Evolutionary conservation across 2,113 vertebrate genomes (phyloP), one percentile per base, ranked within the genome.

Genomic region (Coptodon rendalli): DNA sequence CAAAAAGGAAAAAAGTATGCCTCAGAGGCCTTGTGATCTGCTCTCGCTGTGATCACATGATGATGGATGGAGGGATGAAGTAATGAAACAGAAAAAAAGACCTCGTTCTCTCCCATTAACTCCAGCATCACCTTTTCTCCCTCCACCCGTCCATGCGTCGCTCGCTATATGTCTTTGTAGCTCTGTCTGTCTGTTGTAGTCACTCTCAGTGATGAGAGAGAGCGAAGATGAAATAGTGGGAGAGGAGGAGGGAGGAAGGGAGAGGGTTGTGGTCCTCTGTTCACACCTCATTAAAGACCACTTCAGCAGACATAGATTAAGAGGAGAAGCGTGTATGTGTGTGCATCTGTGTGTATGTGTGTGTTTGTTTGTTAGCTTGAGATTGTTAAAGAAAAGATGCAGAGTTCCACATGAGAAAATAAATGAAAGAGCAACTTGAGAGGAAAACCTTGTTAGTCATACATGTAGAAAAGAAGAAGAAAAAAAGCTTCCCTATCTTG

Each of bases 281-380:
- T 94, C 93, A 95, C 89, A 94, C 92, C 93, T 95, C 94, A 95
- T 95, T 96, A 95, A 94, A 93, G 93, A 88, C 86, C 92, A 93
- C 92, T 95, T 92, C 92, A 88, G 80, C 92, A 94, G 83, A 94
- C 87, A 91, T 86, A 94, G 91, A 94, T 96, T 94, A 94, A 92
- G 88, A 85, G 84, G 82, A 86, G 79, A 40, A 43, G 83, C 8
- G 19, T 63, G 73, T n/a, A 57, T 81, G 59, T 57, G 81, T 79
- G 54, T 63, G 85, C 31, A 43, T 85, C 43, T 76, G 63, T 8
- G 50, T 66, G 56, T 27, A 54, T 71, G 56, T 61, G 83, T 57
- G 53, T 57, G 87, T 24, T 83, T 82, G 61, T 82, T 6, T 84
- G 80, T 71, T 82, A 78, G 54, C 24, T 43, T 3, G 48, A 73